Evolutionary conservation across 2,888 invertebrate species (phyloP).

Genomic region (Busseola fusca): DNA sequence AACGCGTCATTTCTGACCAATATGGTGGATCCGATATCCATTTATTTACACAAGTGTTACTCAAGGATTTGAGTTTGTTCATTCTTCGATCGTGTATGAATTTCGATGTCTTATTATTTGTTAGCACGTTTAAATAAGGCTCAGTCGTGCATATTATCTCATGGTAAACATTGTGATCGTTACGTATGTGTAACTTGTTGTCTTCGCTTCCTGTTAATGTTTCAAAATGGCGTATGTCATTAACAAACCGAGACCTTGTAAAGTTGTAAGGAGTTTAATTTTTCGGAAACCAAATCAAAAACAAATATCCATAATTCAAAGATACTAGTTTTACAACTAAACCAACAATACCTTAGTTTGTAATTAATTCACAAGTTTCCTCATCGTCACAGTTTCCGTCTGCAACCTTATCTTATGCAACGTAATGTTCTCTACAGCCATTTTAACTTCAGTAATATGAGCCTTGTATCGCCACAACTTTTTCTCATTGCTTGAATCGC

Average conservation of each 20-base stretch:
- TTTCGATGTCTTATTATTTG: conserved; percentile 31
- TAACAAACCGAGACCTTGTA: conserved; percentile 16
- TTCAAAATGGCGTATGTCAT: conserved; percentile 48
- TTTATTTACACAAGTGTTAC: conserved; percentile 81
- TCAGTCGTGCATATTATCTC: conserved; percentile 21
- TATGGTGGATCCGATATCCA: conserved; percentile 73
- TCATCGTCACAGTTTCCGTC: conserved; percentile 9
- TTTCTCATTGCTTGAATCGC: conserved; percentile 11
- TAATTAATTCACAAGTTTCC: conserved; percentile 46
- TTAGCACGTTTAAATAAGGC: conserved; percentile 4
- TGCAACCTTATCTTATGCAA: conserved; percentile 20
- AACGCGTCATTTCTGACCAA: conserved; percentile 64
- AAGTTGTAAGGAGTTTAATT: conserved; percentile 19
- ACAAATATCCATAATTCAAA: conserved; percentile 5
- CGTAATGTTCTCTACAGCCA: neutral
- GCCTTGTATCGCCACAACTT: conserved; percentile 22
- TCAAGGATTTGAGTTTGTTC: conserved; percentile 73
- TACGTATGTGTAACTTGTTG: conserved; percentile 8
- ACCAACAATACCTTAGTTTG: conserved; percentile 9
- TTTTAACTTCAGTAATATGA: conserved; percentile 12
- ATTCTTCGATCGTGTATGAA: conserved; percentile 25
- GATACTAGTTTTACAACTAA: neutral
- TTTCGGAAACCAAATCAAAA: conserved; percentile 33
- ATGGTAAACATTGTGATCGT: conserved; percentile 14
- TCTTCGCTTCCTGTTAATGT: conserved; percentile 25